phyloP scores from a whole-genome alignment of 2,113 vertebrate species.

The Motacilla alba region DNA sequence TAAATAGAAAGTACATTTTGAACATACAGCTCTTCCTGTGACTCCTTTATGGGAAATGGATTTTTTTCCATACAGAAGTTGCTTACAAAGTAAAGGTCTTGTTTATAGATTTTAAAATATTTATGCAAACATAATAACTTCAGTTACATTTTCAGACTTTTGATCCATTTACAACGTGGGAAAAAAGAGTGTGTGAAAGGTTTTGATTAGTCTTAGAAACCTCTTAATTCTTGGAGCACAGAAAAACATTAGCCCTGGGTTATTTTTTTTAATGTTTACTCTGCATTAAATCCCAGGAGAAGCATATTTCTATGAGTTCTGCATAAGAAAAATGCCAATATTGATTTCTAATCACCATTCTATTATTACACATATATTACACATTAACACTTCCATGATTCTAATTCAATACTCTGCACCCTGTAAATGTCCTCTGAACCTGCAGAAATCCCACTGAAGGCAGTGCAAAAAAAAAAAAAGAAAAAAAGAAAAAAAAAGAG shows the following conservation, averaged over 20 bases:
- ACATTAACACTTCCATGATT: neutral
- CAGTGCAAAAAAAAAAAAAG: neutral
- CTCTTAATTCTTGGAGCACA: neutral
- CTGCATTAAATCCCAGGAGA: neutral
- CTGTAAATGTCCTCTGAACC: neutral
- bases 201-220: neutral
- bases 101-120: conserved; percentile 8
- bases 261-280: neutral
- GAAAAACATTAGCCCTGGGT: neutral
- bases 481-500: too few relatives aligned
- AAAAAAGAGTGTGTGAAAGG: neutral
- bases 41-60: conserved; percentile 18
- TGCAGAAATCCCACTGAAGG: neutral
- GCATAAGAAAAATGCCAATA: neutral
- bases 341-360: neutral
- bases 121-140: neutral
- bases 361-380: neutral
- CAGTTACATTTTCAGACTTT: neutral
- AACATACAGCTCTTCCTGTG: neutral
- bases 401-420: neutral
- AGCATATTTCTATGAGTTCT: neutral
- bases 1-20: conserved; percentile 52
- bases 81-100: conserved; percentile 15
- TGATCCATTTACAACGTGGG: neutral
- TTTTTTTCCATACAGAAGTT: neutral